Conservation (phyloP, 1,140 invertebrate genomes). For the Propsilocerus akamusi region DNA sequence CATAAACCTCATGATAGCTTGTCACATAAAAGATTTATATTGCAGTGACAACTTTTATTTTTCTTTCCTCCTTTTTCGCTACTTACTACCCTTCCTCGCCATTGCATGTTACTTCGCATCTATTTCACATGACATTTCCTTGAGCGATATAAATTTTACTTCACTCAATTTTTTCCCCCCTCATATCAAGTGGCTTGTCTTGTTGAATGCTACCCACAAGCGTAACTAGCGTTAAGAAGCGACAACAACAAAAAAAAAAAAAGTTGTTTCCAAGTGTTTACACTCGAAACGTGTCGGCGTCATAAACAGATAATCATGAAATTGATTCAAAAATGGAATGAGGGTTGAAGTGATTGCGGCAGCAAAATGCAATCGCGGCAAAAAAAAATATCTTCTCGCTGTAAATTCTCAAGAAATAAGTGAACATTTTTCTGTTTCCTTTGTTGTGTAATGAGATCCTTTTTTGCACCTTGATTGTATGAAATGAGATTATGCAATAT, state of each 20-base stretch:
- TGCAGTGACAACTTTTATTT: neutral
- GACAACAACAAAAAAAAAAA: neutral
- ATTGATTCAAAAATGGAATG: neutral
- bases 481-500: no score
- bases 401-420: no score
- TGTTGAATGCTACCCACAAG: neutral
- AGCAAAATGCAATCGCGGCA: no score
- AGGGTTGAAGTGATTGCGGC: no score
- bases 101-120: neutral
- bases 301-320: constrained; percentile 4
- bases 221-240: neutral
- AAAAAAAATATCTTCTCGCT: no score
- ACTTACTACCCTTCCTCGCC: neutral
- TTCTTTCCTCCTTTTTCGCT: neutral
- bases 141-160: no score
- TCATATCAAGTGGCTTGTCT: neutral
- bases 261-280: neutral
- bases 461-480: no score
- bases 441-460: no score
- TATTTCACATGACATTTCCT: no score
- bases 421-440: no score
- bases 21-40: constrained; percentile 2
- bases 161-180: neutral
- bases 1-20: neutral
- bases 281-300: constrained; percentile 1